phyloP scores from a whole-genome alignment of 2,113 vertebrate genomes.

The Pluvianellus socialis region DNA sequence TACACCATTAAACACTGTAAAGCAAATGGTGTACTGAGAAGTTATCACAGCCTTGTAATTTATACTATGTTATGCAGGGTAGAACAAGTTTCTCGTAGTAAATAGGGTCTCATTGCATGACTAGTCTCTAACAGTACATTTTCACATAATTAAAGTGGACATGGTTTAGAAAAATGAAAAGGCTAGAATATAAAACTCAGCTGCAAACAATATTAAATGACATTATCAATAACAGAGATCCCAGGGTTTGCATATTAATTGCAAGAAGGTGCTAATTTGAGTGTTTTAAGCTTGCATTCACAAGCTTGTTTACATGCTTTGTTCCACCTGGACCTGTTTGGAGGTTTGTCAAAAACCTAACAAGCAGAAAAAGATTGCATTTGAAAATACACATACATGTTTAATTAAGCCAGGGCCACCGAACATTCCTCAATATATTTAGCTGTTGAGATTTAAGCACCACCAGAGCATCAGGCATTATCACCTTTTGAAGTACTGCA shows the following conservation, averaged over 20 bases:
- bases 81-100: constrained; percentile 44
- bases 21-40: constrained; percentile 38
- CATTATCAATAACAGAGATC: constrained; percentile 76
- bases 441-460: constrained; percentile 84
- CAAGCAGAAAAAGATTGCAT: constrained; percentile 91
- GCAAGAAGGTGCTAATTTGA: constrained; percentile 92
- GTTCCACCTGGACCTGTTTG: constrained; percentile 96
- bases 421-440: constrained; percentile 82
- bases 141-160: constrained; percentile 75
- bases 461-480: constrained; percentile 86
- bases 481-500: constrained; percentile 90
- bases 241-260: constrained; percentile 85
- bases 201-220: constrained; percentile 69
- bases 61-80: neutral
- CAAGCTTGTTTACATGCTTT: constrained; percentile 92
- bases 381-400: constrained; percentile 93
- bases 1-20: constrained; percentile 58
- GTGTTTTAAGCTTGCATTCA: constrained; percentile 89
- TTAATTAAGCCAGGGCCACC: constrained; percentile 93
- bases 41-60: constrained; percentile 35
- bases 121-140: constrained; percentile 50
- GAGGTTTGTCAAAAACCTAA: constrained; percentile 94
- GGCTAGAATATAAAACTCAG: constrained; percentile 59
- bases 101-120: constrained; percentile 54
- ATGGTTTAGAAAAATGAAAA: constrained; percentile 63